Percentiles rank a stretch among this genome's conserved stretches.
phyloP scores from a whole-genome alignment of 2,113 vertebrate genomes.

The Crocuta crocuta region DNA sequence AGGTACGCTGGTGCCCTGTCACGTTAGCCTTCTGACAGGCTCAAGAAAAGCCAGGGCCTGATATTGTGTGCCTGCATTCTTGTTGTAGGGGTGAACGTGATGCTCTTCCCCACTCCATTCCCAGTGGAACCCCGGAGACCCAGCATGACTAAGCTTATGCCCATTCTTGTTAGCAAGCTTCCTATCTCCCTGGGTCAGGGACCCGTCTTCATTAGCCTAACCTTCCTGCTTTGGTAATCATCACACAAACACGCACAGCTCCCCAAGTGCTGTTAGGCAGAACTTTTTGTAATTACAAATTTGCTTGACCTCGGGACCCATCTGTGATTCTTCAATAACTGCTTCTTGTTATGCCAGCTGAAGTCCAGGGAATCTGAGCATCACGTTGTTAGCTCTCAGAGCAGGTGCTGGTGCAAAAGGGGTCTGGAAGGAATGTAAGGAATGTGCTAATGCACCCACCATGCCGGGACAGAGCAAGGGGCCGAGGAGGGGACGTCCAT shows the following conservation, averaged over 20 bases:
- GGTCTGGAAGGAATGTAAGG: not conserved
- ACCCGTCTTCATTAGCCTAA: slow-evolving; percentile 26
- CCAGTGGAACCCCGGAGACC: not conserved
- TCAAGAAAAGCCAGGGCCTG: not conserved
- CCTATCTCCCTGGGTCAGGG: not conserved
- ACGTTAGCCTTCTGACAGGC: not conserved
- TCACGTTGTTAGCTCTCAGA: not conserved
- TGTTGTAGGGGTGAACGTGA: not conserved
- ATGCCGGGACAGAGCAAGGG: not conserved
- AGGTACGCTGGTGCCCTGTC: not conserved
- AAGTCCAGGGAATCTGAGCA: slow-evolving; percentile 25
- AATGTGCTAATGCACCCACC: not conserved
- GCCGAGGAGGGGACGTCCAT: not conserved
- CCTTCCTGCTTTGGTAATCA: slow-evolving; percentile 6
- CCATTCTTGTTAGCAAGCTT: not conserved
- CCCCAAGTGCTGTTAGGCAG: slow-evolving; percentile 22
- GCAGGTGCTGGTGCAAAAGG: not conserved
- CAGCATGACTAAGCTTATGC: not conserved
- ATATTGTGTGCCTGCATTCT: not conserved
- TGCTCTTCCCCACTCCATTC: not conserved
- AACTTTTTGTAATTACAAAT: slow-evolving; percentile 60
- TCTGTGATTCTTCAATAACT: slow-evolving; percentile 55
- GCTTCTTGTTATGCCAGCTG: not conserved
- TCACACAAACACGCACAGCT: not conserved
- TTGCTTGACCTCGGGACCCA: slow-evolving; percentile 50